Conservation (phyloP, 2,888 invertebrate species). For the Scelioninae gen. 2 region DNA sequence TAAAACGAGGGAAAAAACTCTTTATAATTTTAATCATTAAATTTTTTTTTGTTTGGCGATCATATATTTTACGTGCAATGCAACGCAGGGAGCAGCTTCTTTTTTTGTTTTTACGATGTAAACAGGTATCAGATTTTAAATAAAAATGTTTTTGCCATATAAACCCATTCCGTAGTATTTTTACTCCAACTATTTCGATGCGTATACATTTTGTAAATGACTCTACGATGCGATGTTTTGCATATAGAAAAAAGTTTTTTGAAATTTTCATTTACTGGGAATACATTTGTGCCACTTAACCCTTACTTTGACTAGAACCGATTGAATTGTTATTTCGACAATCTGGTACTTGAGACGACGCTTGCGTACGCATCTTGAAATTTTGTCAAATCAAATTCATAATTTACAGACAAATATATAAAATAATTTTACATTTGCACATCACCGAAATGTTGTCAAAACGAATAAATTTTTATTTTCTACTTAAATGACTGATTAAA, state of each 20-base stretch:
- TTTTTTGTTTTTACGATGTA: background rate
- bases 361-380: constrained; percentile 6
- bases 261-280: constrained; percentile 13
- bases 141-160: constrained; percentile 13
- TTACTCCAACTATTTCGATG: background rate
- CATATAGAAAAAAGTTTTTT: background rate
- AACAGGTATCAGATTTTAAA: background rate
- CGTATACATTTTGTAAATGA: too few relatives aligned
- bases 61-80: background rate
- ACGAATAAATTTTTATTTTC: too few relatives aligned
- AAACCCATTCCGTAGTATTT: background rate
- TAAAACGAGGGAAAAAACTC: background rate
- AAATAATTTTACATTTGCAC: too few relatives aligned
- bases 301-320: constrained; percentile 25
- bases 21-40: too few relatives aligned
- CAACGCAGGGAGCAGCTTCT: background rate
- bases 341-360: constrained; percentile 1
- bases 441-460: too few relatives aligned
- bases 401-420: constrained; percentile 15
- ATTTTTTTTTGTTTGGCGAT: background rate
- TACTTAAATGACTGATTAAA: too few relatives aligned
- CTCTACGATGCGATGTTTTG: background rate
- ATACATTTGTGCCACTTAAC: constrained; percentile 15
- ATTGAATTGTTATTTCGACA: constrained; percentile 20
- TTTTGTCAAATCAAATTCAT: too few relatives aligned